Conservation (phyloP, 2,113 vertebrate genomes). For the Raja brachyura region DNA sequence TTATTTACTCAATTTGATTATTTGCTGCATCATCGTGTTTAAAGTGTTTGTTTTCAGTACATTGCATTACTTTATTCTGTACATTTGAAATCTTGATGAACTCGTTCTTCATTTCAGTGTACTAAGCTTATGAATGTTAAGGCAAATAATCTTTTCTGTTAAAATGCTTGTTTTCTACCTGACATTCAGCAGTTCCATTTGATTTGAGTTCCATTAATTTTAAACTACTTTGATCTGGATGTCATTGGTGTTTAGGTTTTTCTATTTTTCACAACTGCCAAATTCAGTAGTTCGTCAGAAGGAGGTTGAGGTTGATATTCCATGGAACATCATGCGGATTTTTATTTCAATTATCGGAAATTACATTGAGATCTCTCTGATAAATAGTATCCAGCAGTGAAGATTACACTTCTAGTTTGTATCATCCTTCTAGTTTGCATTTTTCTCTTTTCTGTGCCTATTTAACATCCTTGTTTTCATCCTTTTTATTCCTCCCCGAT, state of each 20-base stretch:
- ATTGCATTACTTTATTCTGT: not conserved
- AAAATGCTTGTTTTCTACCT: not conserved
- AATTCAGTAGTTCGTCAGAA: not conserved
- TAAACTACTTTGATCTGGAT: not conserved
- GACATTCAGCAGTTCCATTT: not conserved
- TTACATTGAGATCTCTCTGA: not conserved
- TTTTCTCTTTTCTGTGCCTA: not conserved
- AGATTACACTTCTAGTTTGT: not conserved
- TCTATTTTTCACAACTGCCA: not conserved
- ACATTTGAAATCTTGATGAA: not conserved
- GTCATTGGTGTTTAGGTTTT: not conserved
- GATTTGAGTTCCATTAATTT: not conserved
- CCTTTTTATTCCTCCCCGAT: not conserved
- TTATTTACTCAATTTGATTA: too few species aligned
- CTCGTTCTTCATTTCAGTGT: not conserved
- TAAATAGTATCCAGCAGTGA: not conserved
- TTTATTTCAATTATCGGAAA: not conserved
- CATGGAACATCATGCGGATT: not conserved
- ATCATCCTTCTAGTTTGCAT: not conserved
- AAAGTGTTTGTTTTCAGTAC: not conserved
- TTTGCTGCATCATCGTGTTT: too few species aligned
- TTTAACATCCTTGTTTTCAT: not conserved
- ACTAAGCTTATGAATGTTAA: not conserved
- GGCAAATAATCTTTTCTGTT: not conserved
- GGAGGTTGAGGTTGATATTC: not conserved